These are phyloP conservation scores for Casuarius casuarius DNA, from an alignment of 2,113 vertebrate species.

Conservation along the genomic window DNA sequence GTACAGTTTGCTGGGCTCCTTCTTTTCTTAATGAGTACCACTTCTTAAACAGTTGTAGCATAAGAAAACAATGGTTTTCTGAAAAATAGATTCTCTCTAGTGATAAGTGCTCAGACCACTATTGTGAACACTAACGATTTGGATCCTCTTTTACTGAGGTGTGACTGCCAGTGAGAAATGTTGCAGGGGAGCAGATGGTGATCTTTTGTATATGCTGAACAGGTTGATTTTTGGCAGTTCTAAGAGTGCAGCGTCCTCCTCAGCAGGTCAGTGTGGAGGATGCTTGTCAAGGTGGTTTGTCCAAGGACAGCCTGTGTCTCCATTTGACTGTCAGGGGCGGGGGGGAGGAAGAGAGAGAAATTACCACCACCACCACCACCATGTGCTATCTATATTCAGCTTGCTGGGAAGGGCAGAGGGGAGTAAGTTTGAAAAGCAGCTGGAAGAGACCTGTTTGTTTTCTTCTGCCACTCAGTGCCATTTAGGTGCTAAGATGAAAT, in stretches of 20 bases:
- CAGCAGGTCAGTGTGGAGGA: not conserved
- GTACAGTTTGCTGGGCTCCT: not conserved
- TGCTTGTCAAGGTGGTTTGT: not conserved
- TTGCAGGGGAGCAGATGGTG: slow-evolving; percentile 3
- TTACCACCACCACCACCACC: not conserved
- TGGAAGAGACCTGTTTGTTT: not conserved
- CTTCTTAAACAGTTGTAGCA: not conserved
- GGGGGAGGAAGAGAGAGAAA: not conserved
- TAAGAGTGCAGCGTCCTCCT: not conserved
- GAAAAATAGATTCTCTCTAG: not conserved
- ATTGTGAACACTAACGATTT: not conserved
- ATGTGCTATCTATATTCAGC: not conserved
- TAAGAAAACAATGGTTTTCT: not conserved
- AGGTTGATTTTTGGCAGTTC: not conserved
- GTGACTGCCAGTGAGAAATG: not conserved
- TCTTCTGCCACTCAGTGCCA: not conserved
- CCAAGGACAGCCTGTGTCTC: not conserved
- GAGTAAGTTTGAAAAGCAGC: not conserved
- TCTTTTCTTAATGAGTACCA: not conserved
- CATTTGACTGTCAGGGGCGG: not conserved
- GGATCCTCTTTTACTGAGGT: not conserved
- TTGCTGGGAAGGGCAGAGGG: not conserved
- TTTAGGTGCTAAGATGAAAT: not conserved
- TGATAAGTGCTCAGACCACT: not conserved
- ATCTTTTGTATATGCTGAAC: not conserved